Evolutionary conservation across 1,140 invertebrate genomes (phyloP), one percentile per base, ranked within the genome.

Genomic region (Drosophila pseudoananassae): DNA sequence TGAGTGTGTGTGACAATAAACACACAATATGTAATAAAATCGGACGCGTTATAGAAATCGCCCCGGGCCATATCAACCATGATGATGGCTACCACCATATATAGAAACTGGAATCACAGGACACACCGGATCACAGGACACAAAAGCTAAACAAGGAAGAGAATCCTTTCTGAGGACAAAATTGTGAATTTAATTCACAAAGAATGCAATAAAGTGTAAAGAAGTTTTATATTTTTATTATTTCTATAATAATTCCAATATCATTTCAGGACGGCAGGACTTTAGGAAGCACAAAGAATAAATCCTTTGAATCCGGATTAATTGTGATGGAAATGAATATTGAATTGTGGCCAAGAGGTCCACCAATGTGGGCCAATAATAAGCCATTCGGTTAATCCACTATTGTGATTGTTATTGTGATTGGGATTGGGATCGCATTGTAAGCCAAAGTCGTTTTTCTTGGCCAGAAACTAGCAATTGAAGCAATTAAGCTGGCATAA

Each of bases 11-110:
- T 9, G 77, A 87, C 82, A 87, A 85, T 85, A 85, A 81, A 72
- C 82, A 77, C 68, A 77, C 82, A 81, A 85, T 81, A 85, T 85
- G 81, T 85, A 85, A 85, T 85, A 85, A 85, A 85, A 85, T 68
- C 61, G 74, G 69, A 87, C 60, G 59, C 81, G 70, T 87, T 87
- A 81, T 87, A 80, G 64, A 70, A 70, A 87, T 57, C 75, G 82
- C 81, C 78, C 64, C 69, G 49, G 54, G 81, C 78, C 9, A 45
- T 68, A 87, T 75, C 60, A 58, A 70, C 60, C 43, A 57, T 49
- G 71, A 87, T 76, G 71, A 76, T 58, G 56, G 55, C 20, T 20
- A 58, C 57, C 33, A 29, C 49, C 49, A 65, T 56, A 65, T 56
- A 29, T 55, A 49, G n/a, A n/a, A n/a, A n/a, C n/a, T n/a, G n/a